These are phyloP conservation scores for Corythoichthys intestinalis DNA, from an alignment of 2,113 vertebrate genomes.

Conservation along the genomic window DNA sequence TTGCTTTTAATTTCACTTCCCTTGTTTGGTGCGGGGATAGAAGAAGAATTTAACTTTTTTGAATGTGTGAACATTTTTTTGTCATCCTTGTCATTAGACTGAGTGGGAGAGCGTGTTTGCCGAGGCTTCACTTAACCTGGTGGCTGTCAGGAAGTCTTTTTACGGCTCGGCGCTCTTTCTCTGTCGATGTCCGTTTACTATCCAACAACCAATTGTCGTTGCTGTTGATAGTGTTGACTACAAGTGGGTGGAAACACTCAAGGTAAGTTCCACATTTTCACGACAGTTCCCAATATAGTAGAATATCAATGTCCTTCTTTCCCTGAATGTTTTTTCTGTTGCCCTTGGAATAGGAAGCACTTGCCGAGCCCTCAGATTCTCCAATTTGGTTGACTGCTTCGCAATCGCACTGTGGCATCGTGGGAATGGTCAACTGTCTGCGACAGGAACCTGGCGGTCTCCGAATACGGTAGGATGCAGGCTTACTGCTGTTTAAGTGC, in stretches of 20 bases:
- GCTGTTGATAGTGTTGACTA: constrained; percentile 78
- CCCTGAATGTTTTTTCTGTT: background rate
- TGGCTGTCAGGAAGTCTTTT: constrained; percentile 81
- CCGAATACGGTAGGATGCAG: constrained; percentile 78
- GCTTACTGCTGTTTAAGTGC: background rate
- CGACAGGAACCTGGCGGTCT: constrained; percentile 84
- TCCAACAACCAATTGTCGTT: constrained; percentile 71
- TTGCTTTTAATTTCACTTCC: too few species aligned
- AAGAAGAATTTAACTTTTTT: too few species aligned
- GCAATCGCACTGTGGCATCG: constrained; percentile 78
- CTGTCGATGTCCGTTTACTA: constrained; percentile 65
- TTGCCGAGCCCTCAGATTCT: constrained; percentile 71
- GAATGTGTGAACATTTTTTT: background rate
- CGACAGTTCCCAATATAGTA: background rate
- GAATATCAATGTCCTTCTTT: background rate
- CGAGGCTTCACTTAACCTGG: constrained; percentile 67
- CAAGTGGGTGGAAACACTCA: constrained; percentile 87
- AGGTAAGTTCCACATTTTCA: constrained; percentile 80
- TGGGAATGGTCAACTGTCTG: constrained; percentile 95
- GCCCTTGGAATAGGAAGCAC: constrained; percentile 45
- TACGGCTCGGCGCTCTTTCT: constrained; percentile 87
- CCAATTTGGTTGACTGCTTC: constrained; percentile 83
- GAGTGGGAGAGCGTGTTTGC: constrained; percentile 83
- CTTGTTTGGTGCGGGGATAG: too few species aligned
- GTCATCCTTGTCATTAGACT: constrained; percentile 59